Percentiles rank a stretch among this genome's conserved stretches.
Conservation (phyloP, 2,797 vertebrate genomes). For the Hydrophis major region DNA sequence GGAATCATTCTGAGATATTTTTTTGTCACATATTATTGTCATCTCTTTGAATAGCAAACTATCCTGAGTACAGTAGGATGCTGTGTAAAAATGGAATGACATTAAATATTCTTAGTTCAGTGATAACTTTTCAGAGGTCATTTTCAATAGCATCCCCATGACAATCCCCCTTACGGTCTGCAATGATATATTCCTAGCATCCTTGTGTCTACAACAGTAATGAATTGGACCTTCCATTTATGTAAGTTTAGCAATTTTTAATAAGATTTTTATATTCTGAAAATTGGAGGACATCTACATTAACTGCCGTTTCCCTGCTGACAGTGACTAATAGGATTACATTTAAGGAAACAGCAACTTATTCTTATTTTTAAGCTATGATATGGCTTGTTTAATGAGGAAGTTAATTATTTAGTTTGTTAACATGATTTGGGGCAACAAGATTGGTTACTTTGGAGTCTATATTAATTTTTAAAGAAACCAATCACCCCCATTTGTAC, state of each 20-base stretch:
- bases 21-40: background rate
- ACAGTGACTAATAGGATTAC: slow-evolving; percentile 49
- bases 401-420: slow-evolving; percentile 53
- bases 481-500: slow-evolving; percentile 63
- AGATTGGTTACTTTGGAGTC: slow-evolving; percentile 57
- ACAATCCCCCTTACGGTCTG: background rate
- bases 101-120: background rate
- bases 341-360: slow-evolving; percentile 44
- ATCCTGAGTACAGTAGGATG: background rate
- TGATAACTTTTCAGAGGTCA: background rate
- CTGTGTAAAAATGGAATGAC: background rate
- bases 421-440: slow-evolving; percentile 51
- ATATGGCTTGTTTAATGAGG: slow-evolving; percentile 44
- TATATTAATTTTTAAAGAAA: slow-evolving; percentile 53
- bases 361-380: slow-evolving; percentile 5
- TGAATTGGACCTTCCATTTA: background rate
- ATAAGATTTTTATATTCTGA: background rate
- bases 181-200: background rate
- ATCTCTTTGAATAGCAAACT: background rate
- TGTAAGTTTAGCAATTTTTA: background rate
- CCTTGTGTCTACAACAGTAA: background rate
- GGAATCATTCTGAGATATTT: background rate
- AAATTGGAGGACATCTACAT: background rate
- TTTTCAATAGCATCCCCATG: background rate
- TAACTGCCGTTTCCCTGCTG: background rate